Percentiles rank a stretch among this genome's conserved stretches.
Conservation (phyloP, 2,113 vertebrate species). For the Pipra filicauda region DNA sequence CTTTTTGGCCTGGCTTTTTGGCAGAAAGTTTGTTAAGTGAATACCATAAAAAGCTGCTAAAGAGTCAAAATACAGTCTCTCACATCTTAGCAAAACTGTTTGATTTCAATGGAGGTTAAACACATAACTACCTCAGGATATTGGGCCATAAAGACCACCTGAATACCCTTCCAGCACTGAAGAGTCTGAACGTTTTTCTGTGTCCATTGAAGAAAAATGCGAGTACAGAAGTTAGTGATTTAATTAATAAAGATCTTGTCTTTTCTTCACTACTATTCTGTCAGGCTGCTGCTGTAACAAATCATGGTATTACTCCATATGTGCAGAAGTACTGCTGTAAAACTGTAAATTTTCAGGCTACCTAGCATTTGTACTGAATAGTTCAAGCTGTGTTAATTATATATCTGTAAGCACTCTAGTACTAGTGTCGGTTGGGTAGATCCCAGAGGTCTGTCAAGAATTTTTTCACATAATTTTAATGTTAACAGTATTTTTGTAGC, state of each 20-base stretch:
- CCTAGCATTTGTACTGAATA: background rate
- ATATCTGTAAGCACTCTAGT: background rate
- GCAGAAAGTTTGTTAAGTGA: background rate
- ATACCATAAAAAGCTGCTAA: background rate
- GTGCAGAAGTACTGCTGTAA: conserved; percentile 13
- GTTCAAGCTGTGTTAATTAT: conserved; percentile 45
- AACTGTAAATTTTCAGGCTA: conserved; percentile 21
- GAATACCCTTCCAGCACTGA: background rate
- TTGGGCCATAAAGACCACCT: background rate
- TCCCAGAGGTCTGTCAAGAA: background rate
- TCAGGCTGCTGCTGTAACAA: background rate
- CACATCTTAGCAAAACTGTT: background rate
- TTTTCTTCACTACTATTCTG: background rate
- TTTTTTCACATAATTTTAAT: background rate
- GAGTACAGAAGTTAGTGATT: background rate
- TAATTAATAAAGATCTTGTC: background rate
- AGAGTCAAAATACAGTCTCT: background rate
- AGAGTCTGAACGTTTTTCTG: background rate
- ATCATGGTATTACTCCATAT: background rate
- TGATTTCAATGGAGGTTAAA: background rate
- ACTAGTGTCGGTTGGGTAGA: background rate
- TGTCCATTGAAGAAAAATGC: background rate
- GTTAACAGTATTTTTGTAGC: conserved; percentile 3
- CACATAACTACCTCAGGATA: background rate
- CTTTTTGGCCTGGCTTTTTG: background rate